Evolutionary conservation across 2,888 invertebrate species (phyloP).

Genomic region (Lasioglossum vierecki): DNA sequence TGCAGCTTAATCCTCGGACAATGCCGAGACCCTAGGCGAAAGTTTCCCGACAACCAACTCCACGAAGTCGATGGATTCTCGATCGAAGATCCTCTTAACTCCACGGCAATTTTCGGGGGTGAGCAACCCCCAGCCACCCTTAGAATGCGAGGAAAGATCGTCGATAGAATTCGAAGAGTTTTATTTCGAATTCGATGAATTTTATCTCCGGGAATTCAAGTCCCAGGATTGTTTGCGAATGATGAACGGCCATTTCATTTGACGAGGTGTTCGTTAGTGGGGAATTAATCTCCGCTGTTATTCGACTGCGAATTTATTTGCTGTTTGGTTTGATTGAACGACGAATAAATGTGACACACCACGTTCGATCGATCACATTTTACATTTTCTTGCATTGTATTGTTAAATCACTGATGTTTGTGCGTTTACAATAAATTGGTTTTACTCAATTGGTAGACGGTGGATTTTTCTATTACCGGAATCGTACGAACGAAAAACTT

Average conservation of each 20-base stretch:
- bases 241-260: background rate
- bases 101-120: background rate
- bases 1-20: background rate
- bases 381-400: background rate
- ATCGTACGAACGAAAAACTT: too few species aligned
- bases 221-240: background rate
- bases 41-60: background rate
- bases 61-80: background rate
- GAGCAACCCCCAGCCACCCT: background rate
- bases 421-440: too few species aligned
- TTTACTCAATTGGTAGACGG: too few species aligned
- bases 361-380: background rate
- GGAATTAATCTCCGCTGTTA: background rate
- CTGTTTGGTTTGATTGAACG: background rate
- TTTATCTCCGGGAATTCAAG: background rate
- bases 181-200: background rate
- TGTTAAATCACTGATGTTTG: background rate
- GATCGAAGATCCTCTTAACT: background rate
- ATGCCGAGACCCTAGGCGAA: background rate
- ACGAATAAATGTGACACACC: background rate
- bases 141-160: background rate
- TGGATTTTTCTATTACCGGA: too few species aligned
- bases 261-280: background rate
- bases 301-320: background rate
- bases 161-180: background rate